Base-by-base conservation (phyloP, 2,797 vertebrate genomes). In the Lophius americanus region DNA sequence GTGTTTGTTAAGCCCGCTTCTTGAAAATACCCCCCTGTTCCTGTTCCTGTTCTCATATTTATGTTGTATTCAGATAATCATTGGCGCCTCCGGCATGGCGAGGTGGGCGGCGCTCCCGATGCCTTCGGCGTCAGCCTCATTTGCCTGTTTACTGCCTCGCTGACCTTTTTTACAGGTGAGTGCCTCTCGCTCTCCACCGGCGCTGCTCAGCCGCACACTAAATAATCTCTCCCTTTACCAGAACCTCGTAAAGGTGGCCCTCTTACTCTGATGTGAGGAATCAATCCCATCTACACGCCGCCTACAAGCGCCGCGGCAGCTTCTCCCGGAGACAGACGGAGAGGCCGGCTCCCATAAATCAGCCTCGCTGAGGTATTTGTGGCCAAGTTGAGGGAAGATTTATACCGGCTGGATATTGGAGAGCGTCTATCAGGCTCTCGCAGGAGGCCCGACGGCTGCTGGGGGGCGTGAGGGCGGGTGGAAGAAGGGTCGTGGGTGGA, bases 341-440 rank as follows among this genome's bases (percentile, higher is more conserved):
- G 42, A 83, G 85, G 82, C 58, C 67, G 73, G 79, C 83, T 72
- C 79, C 86, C 81, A 92, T 94, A 94, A 94, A 94, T 94, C 94
- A 93, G 81, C 89, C 92, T 90, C 87, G 88, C 91, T 89, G 86
- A 90, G 90, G 92, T 94, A 93, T 93, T 93, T 94, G 93, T 88
- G 90, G 90, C 87, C 84, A 79, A 88, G 92, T 87, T 88, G 85
- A 78, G 82, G 54, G 46, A 74, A 92, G 92, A 93, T 93, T 93
- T 93, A 92, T 93, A 90, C 76, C 72, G 76, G 83, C 44, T 67
- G 64, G 70, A 66, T 81, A 81, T 78, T 92, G 79, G 69, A 81
- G 64, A 75, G 61, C 6, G 5, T 88, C 76, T 80, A 82, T 84
- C 78, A 79, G 65, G 49, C 75, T 70, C 55, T 67, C 48, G 13